Evolutionary conservation across 2,797 vertebrate species (phyloP), one percentile per base, ranked within the genome.

Genomic region (Melanotaenia boesemani): DNA sequence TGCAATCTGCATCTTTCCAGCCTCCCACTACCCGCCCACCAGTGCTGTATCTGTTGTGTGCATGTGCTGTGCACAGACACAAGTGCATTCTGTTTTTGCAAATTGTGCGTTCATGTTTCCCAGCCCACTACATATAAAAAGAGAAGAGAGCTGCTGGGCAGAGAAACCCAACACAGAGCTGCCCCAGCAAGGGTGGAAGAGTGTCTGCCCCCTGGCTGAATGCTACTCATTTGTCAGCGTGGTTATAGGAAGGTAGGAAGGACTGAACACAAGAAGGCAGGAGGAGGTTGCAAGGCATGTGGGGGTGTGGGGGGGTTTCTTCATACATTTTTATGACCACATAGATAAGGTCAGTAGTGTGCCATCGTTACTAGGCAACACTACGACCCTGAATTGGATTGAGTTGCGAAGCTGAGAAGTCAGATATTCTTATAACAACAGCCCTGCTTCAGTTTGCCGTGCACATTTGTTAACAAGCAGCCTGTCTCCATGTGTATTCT

Each of bases 251-350:
- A 84, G 75, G 81, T 82, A 74, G 79, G 80, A 81, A 83, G 76
- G 81, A 81, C 86, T 77, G 77, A 77, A 76, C 18, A 59, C 82
- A 89, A 79, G 72, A 70, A 72, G 73, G 79, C 48, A 32, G 76
- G 79, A 87, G 81, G 78, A 74, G 67, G 82, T 79, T 80, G 72
- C 80, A 82, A 56, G 72, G 56, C 56, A 60, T 41, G 34, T 52
- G 46, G 55, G 71, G 56, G 80, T 73, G 74, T 66, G 74, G 65
- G 86, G 83, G 86, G 81, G 85, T 72, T 83, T 83, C 92, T 94
- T 95, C 94, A 95, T 95, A 94, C 94, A 95, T 95, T 95, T 95
- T 95, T 95, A 95, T 95, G 94, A 95, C 94, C 93, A 93, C 92
- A 93, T 85, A 95, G 94, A 95, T 95, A 95, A 95, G 94, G 94